phyloP scores from a whole-genome alignment of 2,113 vertebrate species.

The Todiramphus chloris region DNA sequence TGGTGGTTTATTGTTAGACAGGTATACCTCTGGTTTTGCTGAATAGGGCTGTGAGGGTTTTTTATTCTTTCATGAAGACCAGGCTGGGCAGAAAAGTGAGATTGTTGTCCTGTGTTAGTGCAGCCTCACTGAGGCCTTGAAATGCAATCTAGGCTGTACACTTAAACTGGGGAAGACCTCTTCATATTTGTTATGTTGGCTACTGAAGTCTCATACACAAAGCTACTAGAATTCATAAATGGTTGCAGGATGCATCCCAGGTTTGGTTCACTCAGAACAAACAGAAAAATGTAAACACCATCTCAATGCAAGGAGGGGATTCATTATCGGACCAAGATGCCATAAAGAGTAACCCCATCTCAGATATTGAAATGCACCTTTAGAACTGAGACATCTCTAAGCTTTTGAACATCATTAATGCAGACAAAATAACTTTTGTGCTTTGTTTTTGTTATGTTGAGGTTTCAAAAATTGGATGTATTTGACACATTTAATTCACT shows the following conservation, averaged over 20 bases:
- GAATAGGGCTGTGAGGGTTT: neutral
- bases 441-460: neutral
- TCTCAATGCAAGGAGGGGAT: neutral
- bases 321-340: neutral
- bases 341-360: neutral
- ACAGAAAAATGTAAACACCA: neutral
- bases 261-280: neutral
- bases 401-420: neutral
- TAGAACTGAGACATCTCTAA: neutral
- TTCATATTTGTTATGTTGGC: neutral
- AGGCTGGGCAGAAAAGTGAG: neutral
- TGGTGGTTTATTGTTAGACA: neutral
- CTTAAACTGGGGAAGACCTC: neutral
- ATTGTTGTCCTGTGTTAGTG: fast-evolving
- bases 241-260: neutral
- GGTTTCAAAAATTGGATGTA: neutral
- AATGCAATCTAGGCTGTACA: neutral
- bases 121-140: neutral
- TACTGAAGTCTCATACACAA: neutral
- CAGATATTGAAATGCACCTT: neutral
- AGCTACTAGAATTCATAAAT: neutral
- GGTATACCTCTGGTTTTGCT: neutral
- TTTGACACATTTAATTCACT: conserved; percentile 44
- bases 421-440: neutral
- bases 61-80: neutral